phyloP scores from a whole-genome alignment of 2,888 invertebrate genomes.

The Copidosoma aretas region DNA sequence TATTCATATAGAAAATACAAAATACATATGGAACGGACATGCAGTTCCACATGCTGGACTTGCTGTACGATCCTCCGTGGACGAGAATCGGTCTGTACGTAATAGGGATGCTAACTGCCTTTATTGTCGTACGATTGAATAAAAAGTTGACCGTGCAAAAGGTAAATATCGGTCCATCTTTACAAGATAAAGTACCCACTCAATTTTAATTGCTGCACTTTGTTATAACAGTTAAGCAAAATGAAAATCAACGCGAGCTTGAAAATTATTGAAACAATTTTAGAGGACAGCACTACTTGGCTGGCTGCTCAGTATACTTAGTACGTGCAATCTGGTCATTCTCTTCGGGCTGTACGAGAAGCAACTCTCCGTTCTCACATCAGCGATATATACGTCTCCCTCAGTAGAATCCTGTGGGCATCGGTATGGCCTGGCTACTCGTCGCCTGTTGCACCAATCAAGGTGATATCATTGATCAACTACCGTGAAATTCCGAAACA shows the following conservation, averaged over 20 bases:
- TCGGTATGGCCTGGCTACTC: constrained; percentile 67
- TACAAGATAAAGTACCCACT: neutral
- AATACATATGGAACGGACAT: constrained; percentile 58
- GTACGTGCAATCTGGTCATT: constrained; percentile 59
- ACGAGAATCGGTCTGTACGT: constrained; percentile 59
- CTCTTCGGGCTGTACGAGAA: constrained; percentile 62
- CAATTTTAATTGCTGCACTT: too few relatives aligned
- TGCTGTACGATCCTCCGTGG: constrained; percentile 62
- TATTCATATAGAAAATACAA: neutral
- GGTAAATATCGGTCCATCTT: constrained; percentile 43
- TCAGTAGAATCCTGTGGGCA: constrained; percentile 66
- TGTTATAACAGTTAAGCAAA: neutral
- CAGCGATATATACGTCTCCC: constrained; percentile 64
- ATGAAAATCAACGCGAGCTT: neutral
- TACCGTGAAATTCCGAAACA: neutral
- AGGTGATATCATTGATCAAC: constrained; percentile 58
- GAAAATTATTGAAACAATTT: constrained; percentile 33
- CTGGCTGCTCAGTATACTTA: constrained; percentile 62
- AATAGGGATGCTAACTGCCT: constrained; percentile 63
- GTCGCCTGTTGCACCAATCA: constrained; percentile 67
- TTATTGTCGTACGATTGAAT: constrained; percentile 57
- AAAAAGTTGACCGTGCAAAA: constrained; percentile 48
- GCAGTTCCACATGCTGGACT: constrained; percentile 56
- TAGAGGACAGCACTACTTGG: constrained; percentile 51
- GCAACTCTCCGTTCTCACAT: constrained; percentile 61